Evolutionary conservation across 1,140 invertebrate species (phyloP), one percentile per base, ranked within the genome.

Genomic region (Hylaeus volcanicus): DNA sequence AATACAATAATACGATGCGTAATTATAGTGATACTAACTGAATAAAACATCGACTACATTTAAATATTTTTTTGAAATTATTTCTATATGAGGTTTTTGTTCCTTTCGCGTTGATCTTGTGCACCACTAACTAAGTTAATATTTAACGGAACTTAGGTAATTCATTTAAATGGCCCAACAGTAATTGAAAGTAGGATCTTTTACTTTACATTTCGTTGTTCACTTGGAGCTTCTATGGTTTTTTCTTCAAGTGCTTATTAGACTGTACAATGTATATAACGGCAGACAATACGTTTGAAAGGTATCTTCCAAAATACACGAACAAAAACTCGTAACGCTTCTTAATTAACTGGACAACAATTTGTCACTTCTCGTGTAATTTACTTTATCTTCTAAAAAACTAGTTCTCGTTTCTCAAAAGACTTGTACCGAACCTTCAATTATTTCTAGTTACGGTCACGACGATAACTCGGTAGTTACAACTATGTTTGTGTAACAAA

Each of bases 361-460:
- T 45, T 66, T 45, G 2, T 56, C 39, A 37, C 5, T 26, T 11
- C 26, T 11, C 15, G 9, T 41, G n/a, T 39, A 43, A 26, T 26
- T 11, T 39, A 11, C 3, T 3, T 51, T 9, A 9, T 60, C 15
- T 3, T 2, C 58, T 41, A 70, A 39, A 74, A 72, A 79, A 73
- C 60, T 79, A 79, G 61, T 61, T 61, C 45, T 64, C 39, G 39
- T n/a, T 55, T 61, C 48, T 48, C 55, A 65, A 64, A 79, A 64
- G 61, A 71, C 26, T 26, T 26, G 26, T 26, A 53, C n/a, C 2
- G 12, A n/a, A 26, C 6, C 39, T 39, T 12, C 12, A 63, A 64
- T 9, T n/a, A 51, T 70, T 60, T 1, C 14, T 43, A 4, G 56
- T 55, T 64, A 51, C 1, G 5, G 9, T 5, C 15, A 53, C 4